A percentile compares a stretch with the other conserved stretches of the same genome.
These are phyloP conservation scores for Drosophila equinoxialis DNA, from an alignment of 1,140 invertebrate genomes.

Conservation along the genomic window DNA sequence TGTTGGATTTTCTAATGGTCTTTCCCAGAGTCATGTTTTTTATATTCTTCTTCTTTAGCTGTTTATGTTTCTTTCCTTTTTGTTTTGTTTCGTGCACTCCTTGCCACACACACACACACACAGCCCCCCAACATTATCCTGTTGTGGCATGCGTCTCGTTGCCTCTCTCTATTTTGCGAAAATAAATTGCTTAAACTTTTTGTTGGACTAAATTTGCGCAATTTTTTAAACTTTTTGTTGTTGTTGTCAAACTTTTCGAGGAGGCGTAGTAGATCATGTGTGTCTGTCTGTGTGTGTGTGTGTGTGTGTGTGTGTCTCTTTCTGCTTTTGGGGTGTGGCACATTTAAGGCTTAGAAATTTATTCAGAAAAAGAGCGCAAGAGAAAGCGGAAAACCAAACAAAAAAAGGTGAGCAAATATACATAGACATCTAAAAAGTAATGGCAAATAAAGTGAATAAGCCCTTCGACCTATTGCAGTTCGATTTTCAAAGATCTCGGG, in stretches of 20 bases:
- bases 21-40: constrained; percentile 53
- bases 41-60: constrained; percentile 32
- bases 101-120: neutral
- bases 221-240: constrained; percentile 46
- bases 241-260: constrained; percentile 4
- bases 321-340: neutral
- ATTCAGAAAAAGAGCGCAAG: neutral
- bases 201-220: constrained; percentile 6
- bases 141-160: neutral
- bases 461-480: no score
- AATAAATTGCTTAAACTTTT: constrained; percentile 12
- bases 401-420: neutral
- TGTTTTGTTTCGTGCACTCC: constrained; percentile 17
- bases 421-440: neutral
- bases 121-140: neutral
- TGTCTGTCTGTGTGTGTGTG: neutral
- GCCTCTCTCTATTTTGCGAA: neutral
- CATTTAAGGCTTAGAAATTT: constrained; percentile 15
- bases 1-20: constrained; percentile 46
- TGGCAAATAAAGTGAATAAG: neutral
- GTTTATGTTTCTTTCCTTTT: constrained; percentile 20
- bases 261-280: constrained; percentile 8
- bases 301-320: neutral
- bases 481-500: no score
- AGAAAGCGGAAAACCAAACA: neutral